These are phyloP conservation scores for Schizaphis graminum DNA, from an alignment of 2,888 invertebrate genomes.

Conservation along the genomic window DNA sequence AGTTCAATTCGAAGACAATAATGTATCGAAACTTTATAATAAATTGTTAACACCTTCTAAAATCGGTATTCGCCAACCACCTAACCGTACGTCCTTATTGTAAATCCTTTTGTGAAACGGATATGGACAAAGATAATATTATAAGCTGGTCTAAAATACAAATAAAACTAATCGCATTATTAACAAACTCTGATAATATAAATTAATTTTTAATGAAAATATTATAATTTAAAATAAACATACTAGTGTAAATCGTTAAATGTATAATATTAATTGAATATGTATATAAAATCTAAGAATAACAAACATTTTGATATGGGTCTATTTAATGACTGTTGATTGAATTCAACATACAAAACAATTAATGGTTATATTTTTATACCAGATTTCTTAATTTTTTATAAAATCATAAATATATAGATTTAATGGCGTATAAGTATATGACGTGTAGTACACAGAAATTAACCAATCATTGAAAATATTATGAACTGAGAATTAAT, in stretches of 20 bases:
- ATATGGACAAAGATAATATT: background rate
- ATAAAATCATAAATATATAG: background rate
- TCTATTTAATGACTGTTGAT: background rate
- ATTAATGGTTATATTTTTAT: background rate
- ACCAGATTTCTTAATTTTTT: background rate
- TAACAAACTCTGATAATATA: background rate
- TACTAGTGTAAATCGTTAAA: background rate
- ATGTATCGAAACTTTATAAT: background rate
- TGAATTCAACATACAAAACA: background rate
- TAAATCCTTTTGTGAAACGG: background rate
- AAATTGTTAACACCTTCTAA: background rate
- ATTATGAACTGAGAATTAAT: background rate
- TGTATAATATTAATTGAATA: background rate
- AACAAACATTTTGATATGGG: too few species aligned
- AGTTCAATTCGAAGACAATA: background rate
- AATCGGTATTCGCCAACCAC: background rate
- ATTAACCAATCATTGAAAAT: background rate
- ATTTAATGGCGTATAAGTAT: background rate
- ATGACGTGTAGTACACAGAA: background rate
- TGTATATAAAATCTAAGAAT: background rate
- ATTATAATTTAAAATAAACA: background rate
- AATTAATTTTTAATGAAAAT: background rate
- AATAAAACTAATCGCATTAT: background rate
- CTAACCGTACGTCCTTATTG: background rate
- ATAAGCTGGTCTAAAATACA: background rate